phyloP scores from a whole-genome alignment of 2,797 vertebrate species.

The Sebastes elongatus region DNA sequence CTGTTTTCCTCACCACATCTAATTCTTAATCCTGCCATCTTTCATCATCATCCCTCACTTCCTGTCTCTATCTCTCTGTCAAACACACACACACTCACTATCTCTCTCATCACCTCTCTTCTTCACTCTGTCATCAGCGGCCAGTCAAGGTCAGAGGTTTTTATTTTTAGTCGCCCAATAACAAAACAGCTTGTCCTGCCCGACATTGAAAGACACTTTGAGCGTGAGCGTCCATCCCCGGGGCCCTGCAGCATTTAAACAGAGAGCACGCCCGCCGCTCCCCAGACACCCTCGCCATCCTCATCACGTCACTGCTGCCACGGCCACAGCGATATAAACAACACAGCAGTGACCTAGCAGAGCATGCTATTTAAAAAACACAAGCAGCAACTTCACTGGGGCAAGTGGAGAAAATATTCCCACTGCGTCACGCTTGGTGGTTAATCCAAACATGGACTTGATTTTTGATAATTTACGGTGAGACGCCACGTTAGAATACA shows the following conservation, averaged over 20 bases:
- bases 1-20: slow-evolving; percentile 8
- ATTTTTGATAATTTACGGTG: background rate
- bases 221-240: slow-evolving; percentile 38
- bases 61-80: slow-evolving; percentile 11
- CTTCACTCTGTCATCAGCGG: slow-evolving; percentile 43
- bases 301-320: slow-evolving; percentile 51
- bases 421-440: background rate
- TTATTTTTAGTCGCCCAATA: slow-evolving; percentile 70
- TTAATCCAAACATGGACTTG: background rate
- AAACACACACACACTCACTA: background rate
- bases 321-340: slow-evolving; percentile 29
- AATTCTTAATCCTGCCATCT: background rate
- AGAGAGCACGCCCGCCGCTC: slow-evolving; percentile 28
- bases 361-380: background rate
- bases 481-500: background rate
- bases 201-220: slow-evolving; percentile 60
- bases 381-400: background rate
- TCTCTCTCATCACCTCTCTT: slow-evolving; percentile 39
- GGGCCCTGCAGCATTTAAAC: slow-evolving; percentile 60
- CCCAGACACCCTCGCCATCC: slow-evolving; percentile 39
- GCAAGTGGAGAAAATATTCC: background rate
- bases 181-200: slow-evolving; percentile 60
- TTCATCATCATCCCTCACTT: background rate
- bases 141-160: slow-evolving; percentile 66
- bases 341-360: slow-evolving; percentile 6